Conservation (phyloP, 2,888 invertebrate species). For the Perdita meconis region DNA sequence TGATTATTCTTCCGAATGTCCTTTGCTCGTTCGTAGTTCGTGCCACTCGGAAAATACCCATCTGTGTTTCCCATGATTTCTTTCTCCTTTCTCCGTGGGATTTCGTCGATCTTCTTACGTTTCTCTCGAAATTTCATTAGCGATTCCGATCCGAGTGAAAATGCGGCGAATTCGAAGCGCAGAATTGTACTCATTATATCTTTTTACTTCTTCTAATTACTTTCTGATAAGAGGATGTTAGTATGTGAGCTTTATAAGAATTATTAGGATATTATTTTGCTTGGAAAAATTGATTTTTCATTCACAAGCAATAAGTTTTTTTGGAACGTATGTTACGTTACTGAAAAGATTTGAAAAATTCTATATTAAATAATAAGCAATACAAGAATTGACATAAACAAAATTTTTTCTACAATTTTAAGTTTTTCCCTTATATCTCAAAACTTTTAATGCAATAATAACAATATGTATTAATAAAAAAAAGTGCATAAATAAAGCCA, state of each 20-base stretch:
- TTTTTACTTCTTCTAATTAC: conserved; percentile 5
- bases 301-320: too few relatives aligned
- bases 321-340: too few relatives aligned
- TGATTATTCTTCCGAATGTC: background rate
- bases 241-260: too few relatives aligned
- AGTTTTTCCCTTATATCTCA: too few relatives aligned
- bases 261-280: too few relatives aligned
- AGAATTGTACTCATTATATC: background rate
- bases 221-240: background rate
- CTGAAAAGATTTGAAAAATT: too few relatives aligned
- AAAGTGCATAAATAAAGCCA: too few relatives aligned
- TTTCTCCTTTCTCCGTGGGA: conserved; percentile 19
- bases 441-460: too few relatives aligned
- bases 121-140: conserved; percentile 21
- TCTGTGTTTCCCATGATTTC: conserved; percentile 30
- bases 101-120: background rate
- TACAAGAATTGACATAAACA: too few relatives aligned
- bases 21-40: background rate
- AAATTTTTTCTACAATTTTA: too few relatives aligned
- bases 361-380: too few relatives aligned
- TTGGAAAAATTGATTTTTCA: background rate
- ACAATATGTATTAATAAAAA: too few relatives aligned
- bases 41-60: conserved; percentile 14
- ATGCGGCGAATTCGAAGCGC: background rate
- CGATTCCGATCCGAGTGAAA: background rate